These are phyloP conservation scores for Chrysotoxum bicinctum DNA, from an alignment of 2,888 invertebrate species.

Conservation along the genomic window DNA sequence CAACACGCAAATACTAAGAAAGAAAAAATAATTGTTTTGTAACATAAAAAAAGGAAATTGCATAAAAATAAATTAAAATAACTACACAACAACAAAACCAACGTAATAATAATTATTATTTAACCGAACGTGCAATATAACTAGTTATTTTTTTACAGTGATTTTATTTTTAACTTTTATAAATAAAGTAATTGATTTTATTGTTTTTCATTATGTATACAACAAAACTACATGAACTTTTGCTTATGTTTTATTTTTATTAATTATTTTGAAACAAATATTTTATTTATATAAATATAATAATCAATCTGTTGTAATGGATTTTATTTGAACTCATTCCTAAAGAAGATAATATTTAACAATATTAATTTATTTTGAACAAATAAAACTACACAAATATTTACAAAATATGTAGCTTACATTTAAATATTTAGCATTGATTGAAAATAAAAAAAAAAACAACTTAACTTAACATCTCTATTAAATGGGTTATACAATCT, in stretches of 20 bases:
- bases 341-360: slow-evolving; percentile 43
- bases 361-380: slow-evolving; percentile 34
- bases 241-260: slow-evolving; percentile 46
- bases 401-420: slow-evolving; percentile 50
- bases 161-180: slow-evolving; percentile 64
- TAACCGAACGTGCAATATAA: slow-evolving; percentile 82
- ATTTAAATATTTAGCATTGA: slow-evolving; percentile 74
- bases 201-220: slow-evolving; percentile 47
- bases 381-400: slow-evolving; percentile 40
- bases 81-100: slow-evolving; percentile 65
- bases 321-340: slow-evolving; percentile 64
- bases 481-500: slow-evolving; percentile 37
- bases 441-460: slow-evolving; percentile 69
- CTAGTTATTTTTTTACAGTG: slow-evolving; percentile 80
- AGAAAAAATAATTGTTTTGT: slow-evolving; percentile 52
- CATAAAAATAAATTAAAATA: slow-evolving; percentile 58
- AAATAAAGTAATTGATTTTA: slow-evolving; percentile 39
- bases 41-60: slow-evolving; percentile 53
- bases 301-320: slow-evolving; percentile 63
- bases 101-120: slow-evolving; percentile 73
- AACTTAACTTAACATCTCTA: slow-evolving; percentile 5
- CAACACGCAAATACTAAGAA: slow-evolving; percentile 54
- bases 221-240: slow-evolving; percentile 44
- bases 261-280: slow-evolving; percentile 43
- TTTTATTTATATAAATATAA: slow-evolving; percentile 65